Evolutionary conservation across 1,140 invertebrate genomes (phyloP).

Genomic region (Araneus ventricosus): DNA sequence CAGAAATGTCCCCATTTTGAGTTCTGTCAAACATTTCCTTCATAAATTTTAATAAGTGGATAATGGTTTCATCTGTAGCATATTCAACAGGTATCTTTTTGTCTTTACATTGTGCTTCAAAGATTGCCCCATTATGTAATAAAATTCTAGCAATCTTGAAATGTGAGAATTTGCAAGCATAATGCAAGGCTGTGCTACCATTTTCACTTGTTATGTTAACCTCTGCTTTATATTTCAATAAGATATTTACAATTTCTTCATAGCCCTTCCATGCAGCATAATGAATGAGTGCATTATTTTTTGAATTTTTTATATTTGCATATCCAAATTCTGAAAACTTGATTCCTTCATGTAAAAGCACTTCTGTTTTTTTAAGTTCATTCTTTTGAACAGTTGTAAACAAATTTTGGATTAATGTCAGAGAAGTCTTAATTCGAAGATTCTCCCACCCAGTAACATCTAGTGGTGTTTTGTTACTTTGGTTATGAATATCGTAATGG

Average conservation of each 20-base stretch:
- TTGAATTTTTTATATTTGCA: not conserved
- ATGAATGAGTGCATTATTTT: not conserved
- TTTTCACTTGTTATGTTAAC: not conserved
- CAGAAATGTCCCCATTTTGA: not conserved
- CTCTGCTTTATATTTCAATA: not conserved
- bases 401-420: not conserved
- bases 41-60: not conserved
- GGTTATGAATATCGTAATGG: not conserved
- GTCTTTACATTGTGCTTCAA: not conserved
- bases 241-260: not conserved
- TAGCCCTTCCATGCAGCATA: not conserved
- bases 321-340: not conserved
- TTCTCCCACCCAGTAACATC: not conserved
- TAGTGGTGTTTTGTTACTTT: not conserved
- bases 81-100: not conserved
- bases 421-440: not conserved
- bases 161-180: not conserved
- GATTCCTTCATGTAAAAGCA: not conserved
- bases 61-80: not conserved
- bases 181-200: not conserved
- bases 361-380: not conserved
- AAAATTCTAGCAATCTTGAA: not conserved
- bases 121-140: not conserved
- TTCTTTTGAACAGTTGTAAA: not conserved
- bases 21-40: not conserved